Evolutionary conservation across 2,113 vertebrate genomes (phyloP), one percentile per base, ranked within the genome.

Genomic region (Burhinus bistriatus): DNA sequence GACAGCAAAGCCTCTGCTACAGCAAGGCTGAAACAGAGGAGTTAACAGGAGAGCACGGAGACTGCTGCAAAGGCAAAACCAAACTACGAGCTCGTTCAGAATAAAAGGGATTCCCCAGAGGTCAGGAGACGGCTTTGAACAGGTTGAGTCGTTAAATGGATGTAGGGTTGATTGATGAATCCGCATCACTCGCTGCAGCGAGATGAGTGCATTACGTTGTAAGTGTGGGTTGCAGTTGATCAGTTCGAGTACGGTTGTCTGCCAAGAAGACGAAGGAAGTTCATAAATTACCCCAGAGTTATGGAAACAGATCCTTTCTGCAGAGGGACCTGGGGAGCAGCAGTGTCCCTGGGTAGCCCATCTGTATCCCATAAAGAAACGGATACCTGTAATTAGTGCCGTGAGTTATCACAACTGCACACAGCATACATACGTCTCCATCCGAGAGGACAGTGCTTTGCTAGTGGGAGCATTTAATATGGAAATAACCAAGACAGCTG

Each of bases 11-110:
- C 30, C 36, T 10, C 64, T 29, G 44, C 26, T 47, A 36, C 26
- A 30, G 32, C 40, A 8, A 12, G 42, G 75, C 58, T 69, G 90
- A 45, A 54, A 15, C 18, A 14, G 42, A 66, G 84, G 73, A 90
- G 66, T 42, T 30, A n/a, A 78, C 4, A 4, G 70, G 30, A 26
- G 52, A 30, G 9, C 29, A 15, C 18, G 29, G 73, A 27, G 61
- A 42, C 20, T 1, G 32, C 23, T 64, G 44, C 44, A 16, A 52
- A 83, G 52, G 40, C 15, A 52, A 12, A 55, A 19, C 7, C 58
- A n/a, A n/a, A 12, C 40, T 15, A 22, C 0, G 0, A 47, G n/a
- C 32, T 64, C 30, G 66, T 38, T 59, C 12, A 1, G 9, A 70
- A 32, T 25, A 27, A 15, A 55, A 94, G 49, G 42, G 58, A 19